These are phyloP conservation scores for Passer domesticus DNA, from an alignment of 2,113 vertebrate genomes.

Conservation along the genomic window DNA sequence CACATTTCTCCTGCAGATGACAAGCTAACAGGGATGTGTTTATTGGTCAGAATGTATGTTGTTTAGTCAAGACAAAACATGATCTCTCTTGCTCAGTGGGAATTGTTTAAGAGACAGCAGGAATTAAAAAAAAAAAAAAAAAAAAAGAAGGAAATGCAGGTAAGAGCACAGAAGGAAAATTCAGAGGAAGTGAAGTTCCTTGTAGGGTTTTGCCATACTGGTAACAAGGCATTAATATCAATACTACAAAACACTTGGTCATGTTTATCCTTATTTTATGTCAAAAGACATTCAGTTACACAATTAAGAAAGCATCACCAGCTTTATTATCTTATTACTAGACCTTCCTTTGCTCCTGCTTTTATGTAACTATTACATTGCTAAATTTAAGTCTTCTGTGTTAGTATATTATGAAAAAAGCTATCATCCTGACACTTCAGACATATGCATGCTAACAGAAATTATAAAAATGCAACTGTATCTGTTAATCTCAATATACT, in stretches of 20 bases:
- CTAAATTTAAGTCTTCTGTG: background rate
- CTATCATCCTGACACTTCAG: background rate
- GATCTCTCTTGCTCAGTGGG: background rate
- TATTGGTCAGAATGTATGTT: background rate
- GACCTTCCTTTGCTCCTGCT: too few relatives aligned
- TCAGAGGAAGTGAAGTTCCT: background rate
- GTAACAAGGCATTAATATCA: background rate
- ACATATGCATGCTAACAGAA: background rate
- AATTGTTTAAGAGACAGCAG: background rate
- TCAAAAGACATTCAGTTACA: background rate
- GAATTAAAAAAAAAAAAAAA: too few relatives aligned
- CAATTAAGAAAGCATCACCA: background rate
- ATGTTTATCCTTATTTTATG: background rate
- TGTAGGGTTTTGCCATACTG: background rate
- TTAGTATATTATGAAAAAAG: background rate
- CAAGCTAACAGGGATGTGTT: background rate
- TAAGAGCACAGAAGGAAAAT: background rate
- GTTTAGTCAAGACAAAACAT: background rate
- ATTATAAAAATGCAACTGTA: background rate
- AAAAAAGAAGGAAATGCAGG: background rate
- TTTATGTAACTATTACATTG: background rate
- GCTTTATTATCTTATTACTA: too few relatives aligned
- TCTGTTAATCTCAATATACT: background rate
- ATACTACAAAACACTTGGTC: background rate
- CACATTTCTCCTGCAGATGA: background rate